phyloP scores from a whole-genome alignment of 2,797 vertebrate genomes.

The Pygocentrus nattereri region DNA sequence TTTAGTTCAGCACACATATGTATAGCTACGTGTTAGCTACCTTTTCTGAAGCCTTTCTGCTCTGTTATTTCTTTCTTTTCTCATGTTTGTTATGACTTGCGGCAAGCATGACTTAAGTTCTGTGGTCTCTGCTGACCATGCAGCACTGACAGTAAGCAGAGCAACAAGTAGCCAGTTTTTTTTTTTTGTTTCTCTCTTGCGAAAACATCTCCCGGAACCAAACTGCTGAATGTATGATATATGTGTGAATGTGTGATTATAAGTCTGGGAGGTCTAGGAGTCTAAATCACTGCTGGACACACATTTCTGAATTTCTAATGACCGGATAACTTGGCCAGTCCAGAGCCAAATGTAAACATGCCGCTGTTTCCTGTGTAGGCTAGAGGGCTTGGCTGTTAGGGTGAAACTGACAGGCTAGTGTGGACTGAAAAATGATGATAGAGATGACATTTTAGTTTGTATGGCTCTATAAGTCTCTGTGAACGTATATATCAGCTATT shows the following conservation, averaged over 20 bases:
- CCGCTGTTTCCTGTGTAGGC: not conserved
- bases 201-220: not conserved
- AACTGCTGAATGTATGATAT: too few relatives aligned
- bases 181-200: not conserved
- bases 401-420: not conserved
- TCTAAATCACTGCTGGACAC: not conserved
- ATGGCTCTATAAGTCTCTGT: not conserved
- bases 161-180: conserved; percentile 10
- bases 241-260: too few relatives aligned
- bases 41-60: not conserved
- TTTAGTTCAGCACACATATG: not conserved
- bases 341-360: not conserved
- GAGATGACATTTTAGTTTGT: not conserved
- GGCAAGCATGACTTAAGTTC: not conserved
- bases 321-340: not conserved
- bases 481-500: not conserved
- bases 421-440: too few relatives aligned
- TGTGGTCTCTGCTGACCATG: not conserved
- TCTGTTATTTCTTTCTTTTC: too few relatives aligned
- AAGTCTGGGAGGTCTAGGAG: not conserved
- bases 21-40: not conserved
- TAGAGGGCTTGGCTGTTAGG: not conserved
- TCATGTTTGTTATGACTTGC: too few relatives aligned
- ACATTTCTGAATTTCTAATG: not conserved
- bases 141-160: not conserved